Conservation (phyloP, 2,888 invertebrate species). For the Cyaniris semiargus region DNA sequence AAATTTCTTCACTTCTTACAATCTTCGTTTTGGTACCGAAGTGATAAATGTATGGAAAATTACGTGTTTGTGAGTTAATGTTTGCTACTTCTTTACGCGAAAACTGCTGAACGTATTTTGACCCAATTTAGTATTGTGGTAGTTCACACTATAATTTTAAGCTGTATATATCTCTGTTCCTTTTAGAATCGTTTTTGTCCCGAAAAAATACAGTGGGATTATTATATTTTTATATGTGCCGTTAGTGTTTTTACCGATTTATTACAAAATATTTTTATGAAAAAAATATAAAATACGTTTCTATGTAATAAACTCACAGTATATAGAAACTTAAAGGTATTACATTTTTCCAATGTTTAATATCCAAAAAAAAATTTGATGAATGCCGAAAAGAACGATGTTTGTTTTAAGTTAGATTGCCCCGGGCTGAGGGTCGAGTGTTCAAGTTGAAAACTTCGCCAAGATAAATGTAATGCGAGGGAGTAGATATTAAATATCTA, state of each 20-base stretch:
- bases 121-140: no score
- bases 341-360: background rate
- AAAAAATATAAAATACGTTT: no score
- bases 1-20: background rate
- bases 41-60: background rate
- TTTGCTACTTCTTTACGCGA: background rate
- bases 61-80: background rate
- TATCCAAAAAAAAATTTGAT: background rate
- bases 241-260: no score
- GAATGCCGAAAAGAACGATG: background rate
- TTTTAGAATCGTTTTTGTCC: no score
- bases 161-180: no score
- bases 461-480: background rate
- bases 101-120: no score
- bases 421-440: background rate
- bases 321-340: background rate
- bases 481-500: background rate
- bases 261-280: no score
- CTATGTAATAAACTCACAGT: background rate
- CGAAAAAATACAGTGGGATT: no score
- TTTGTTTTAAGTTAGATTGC: conserved; percentile 16
- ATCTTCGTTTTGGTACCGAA: no score
- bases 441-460: background rate
- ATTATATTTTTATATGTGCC: no score
- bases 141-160: no score